phyloP scores from a whole-genome alignment of 2,888 invertebrate species.

The Lasioglossum pauxillum region DNA sequence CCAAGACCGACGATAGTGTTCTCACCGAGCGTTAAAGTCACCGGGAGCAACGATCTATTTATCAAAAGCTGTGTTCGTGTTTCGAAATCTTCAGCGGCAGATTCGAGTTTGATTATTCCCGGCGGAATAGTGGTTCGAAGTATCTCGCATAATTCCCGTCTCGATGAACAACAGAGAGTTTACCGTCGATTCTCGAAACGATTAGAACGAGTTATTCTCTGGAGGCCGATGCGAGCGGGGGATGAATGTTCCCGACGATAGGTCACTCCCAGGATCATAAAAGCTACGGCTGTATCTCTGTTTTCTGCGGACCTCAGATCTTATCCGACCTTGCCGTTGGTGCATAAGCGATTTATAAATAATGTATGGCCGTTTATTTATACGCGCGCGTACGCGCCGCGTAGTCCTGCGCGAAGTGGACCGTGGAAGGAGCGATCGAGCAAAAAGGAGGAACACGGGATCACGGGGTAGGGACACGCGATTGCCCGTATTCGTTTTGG shows the following conservation, averaged over 20 bases:
- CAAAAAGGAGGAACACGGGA: constrained; percentile 47
- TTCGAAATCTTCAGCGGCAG: background rate
- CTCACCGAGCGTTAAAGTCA: background rate
- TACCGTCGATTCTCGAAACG: background rate
- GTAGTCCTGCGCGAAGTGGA: constrained; percentile 60
- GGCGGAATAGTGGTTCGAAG: background rate
- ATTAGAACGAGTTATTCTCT: constrained; percentile 18
- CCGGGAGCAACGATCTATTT: background rate
- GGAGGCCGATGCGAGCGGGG: background rate
- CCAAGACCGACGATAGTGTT: background rate
- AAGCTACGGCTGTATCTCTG: constrained; percentile 49
- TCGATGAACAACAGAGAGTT: background rate
- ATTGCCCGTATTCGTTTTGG: constrained; percentile 63
- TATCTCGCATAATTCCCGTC: background rate
- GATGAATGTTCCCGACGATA: constrained; percentile 21
- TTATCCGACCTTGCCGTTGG: constrained; percentile 68
- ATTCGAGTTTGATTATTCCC: background rate
- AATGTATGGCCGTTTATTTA: constrained; percentile 74
- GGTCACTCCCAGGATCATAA: constrained; percentile 50
- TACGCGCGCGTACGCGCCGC: constrained; percentile 54
- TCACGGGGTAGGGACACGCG: constrained; percentile 41
- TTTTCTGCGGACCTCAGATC: constrained; percentile 63
- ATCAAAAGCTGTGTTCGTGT: background rate
- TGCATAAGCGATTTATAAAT: constrained; percentile 74
- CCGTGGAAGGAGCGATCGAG: constrained; percentile 56